Percentiles rank a stretch among this genome's conserved stretches.
Evolutionary conservation across 2,888 invertebrate genomes (phyloP).

Genomic region (Tipula unca): DNA sequence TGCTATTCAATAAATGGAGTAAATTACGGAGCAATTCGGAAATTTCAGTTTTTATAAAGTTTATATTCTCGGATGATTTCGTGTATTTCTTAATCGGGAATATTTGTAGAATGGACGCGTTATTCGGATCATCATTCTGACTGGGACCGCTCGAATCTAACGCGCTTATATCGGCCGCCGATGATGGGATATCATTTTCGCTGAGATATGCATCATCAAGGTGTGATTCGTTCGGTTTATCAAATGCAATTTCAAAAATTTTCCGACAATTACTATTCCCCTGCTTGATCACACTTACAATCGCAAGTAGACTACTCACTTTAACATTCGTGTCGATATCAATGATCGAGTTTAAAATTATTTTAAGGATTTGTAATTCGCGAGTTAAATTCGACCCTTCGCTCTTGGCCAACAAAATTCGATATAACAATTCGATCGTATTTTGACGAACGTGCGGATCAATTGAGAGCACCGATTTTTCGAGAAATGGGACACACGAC

Average conservation of each 20-base stretch:
- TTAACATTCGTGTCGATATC: not conserved
- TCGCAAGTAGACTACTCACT: not conserved
- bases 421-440: not conserved
- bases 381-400: not conserved
- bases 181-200: not conserved
- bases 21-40: not conserved
- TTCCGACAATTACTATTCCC: not conserved
- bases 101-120: not conserved
- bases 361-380: not conserved
- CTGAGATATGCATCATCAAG: not conserved
- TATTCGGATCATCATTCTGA: not conserved
- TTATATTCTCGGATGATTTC: not conserved
- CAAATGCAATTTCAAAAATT: not conserved
- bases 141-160: not conserved
- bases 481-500: not conserved
- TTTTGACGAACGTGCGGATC: not conserved
- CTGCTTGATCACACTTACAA: not conserved
- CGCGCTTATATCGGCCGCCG: not conserved
- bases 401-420: not conserved
- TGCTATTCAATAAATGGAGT: not conserved
- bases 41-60: not conserved
- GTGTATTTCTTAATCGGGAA: not conserved
- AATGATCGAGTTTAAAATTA: not conserved
- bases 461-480: not conserved
- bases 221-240: not conserved